A percentile compares a stretch with the other conserved stretches of the same genome.
Evolutionary conservation across 2,113 vertebrate genomes (phyloP).

Genomic region (Hemiscyllium ocellatum): DNA sequence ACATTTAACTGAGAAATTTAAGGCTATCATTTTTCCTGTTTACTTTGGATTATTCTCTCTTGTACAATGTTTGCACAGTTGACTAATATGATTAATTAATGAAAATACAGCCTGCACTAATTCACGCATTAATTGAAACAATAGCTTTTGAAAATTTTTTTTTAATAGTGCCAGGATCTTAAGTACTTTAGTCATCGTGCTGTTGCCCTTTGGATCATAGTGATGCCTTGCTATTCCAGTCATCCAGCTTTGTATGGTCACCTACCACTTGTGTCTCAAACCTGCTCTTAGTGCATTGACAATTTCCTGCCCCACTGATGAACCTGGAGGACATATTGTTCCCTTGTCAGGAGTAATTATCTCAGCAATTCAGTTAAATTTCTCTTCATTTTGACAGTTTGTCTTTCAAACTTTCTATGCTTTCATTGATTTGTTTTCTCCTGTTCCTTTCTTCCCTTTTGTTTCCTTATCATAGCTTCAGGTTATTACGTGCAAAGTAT

Average conservation of each 20-base stretch:
- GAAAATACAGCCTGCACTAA: neutral
- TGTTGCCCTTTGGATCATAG: conserved; percentile 19
- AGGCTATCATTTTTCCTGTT: neutral
- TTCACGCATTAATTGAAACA: neutral
- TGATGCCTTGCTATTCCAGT: conserved; percentile 24
- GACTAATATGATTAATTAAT: conserved; percentile 7
- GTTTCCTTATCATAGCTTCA: conserved; percentile 98
- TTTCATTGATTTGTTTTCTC: conserved; percentile 90
- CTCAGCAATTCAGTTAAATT: conserved; percentile 59
- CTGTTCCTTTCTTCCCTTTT: conserved; percentile 77
- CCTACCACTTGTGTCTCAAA: conserved; percentile 49
- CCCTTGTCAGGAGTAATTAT: conserved; percentile 67
- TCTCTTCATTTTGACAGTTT: conserved; percentile 64
- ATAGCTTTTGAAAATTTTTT: neutral
- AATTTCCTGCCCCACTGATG: conserved; percentile 51
- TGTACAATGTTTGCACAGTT: neutral
- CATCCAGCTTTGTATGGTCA: conserved; percentile 33
- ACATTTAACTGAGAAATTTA: neutral
- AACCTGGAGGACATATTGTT: conserved; percentile 61
- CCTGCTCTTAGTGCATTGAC: conserved; percentile 48
- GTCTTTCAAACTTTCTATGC: conserved; percentile 66
- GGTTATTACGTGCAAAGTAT: conserved; percentile 98
- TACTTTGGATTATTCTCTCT: neutral
- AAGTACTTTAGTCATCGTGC: neutral
- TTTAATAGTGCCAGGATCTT: neutral